Evolutionary conservation across 1,140 invertebrate genomes (phyloP).

Genomic region (Trinorchestia longiramus): DNA sequence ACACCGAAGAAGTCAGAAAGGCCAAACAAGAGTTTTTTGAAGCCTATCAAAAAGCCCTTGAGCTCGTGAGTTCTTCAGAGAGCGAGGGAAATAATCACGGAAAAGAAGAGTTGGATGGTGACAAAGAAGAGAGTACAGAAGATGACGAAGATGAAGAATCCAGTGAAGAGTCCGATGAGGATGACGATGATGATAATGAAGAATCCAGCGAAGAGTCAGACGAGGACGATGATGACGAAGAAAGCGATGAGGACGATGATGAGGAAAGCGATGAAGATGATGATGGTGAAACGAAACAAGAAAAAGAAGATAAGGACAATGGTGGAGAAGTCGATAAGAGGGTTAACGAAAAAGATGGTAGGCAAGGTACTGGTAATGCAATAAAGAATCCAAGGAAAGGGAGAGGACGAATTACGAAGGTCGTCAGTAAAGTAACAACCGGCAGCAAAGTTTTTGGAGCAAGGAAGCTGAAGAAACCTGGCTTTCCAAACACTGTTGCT

Average conservation of each 20-base stretch:
- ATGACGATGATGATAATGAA: background rate
- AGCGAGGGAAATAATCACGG: slow-evolving; percentile 30
- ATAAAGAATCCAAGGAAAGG: background rate
- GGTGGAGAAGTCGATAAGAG: background rate
- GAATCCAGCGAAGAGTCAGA: slow-evolving; percentile 41
- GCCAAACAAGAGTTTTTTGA: slow-evolving; percentile 57
- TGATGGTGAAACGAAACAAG: background rate
- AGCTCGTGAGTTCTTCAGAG: slow-evolving; percentile 25
- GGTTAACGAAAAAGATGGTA: background rate
- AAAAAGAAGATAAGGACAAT: background rate
- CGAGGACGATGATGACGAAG: slow-evolving; percentile 51
- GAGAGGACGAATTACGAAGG: background rate
- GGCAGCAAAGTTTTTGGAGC: background rate
- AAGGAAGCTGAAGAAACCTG: background rate
- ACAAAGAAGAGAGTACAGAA: slow-evolving; percentile 28
- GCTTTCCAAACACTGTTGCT: background rate
- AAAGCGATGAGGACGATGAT: slow-evolving; percentile 46
- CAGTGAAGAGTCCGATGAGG: slow-evolving; percentile 44
- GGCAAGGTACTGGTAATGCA: background rate
- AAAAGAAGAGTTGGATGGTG: slow-evolving; percentile 34
- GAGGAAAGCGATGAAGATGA: slow-evolving; percentile 56
- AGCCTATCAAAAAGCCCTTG: slow-evolving; percentile 55
- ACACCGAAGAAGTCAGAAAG: slow-evolving; percentile 55
- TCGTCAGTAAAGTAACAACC: background rate
- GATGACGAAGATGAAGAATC: slow-evolving; percentile 15